Evolutionary conservation across 2,113 vertebrate genomes (phyloP), one percentile per base, ranked within the genome.

Genomic region (Clarias macrocephalus): DNA sequence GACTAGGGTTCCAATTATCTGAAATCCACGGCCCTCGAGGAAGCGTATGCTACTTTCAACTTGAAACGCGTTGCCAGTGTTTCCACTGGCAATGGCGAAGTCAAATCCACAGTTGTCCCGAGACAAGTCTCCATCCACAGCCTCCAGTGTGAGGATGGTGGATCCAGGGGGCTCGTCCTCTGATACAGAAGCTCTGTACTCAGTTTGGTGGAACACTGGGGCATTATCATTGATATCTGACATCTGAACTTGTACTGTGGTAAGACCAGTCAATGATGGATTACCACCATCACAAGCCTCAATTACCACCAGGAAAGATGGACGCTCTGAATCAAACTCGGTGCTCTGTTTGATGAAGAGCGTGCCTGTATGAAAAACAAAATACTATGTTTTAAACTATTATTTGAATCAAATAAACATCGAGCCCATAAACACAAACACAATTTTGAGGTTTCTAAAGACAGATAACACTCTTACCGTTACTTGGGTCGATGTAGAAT

Each of bases 211-310:
- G 93, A 99, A 99, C 60, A 91, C 93, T 0, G 98, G 98, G 63
- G 96, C 93, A 0, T 99, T 97, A 94, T 99, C 97, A 0, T 99
- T 99, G 89, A 98, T 92, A n/a, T 99, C 98, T 73, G 96, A 93
- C 48, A 99, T 92, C 75, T 97, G 96, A 63, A 99, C 95, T 1
- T 98, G 97, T 82, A 99, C 96, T 0, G 95, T 97, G 86, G 96
- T 95, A 82, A 95, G 93, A 33, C 97, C 93, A 0, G 95, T 95
- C 66, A 97, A 95, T 0, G 95, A 86, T 9, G 98, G 98, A 0
- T 93, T 92, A 28, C 98, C 98, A 0, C 91, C 89, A 83, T 99
- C 98, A 0, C 93, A 88, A 21, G 98, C 98, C 91, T 98, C 97
- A 63, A 99, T 96, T 70, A 98, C 94, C 65, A 99, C 91, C 2